Conservation (phyloP, 1,140 invertebrate species). For the Cydia splendana region DNA sequence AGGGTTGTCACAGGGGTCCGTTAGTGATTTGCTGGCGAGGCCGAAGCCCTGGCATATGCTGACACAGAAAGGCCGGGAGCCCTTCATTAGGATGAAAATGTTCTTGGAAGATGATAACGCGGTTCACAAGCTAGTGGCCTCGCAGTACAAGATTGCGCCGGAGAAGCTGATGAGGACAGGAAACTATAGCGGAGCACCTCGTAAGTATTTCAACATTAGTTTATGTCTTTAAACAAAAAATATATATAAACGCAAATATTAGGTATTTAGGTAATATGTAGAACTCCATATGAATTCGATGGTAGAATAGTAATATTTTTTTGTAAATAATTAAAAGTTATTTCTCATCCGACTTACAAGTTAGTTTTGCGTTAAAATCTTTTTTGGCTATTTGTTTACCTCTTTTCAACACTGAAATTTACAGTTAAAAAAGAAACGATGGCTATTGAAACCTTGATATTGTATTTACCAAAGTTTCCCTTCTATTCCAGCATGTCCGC, state of each 20-base stretch:
- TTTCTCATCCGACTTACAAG: no score
- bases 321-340: no score
- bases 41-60: slow-evolving; percentile 99
- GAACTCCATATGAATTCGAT: no score
- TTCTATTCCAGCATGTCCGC: slow-evolving; percentile 82
- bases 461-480: slow-evolving; percentile 36
- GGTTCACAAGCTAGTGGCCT: slow-evolving; percentile 96
- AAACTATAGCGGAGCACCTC: slow-evolving; percentile 92
- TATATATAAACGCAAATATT: neutral
- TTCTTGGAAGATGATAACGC: slow-evolving; percentile 98
- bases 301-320: no score
- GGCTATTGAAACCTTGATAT: neutral
- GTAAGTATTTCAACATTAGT: slow-evolving; percentile 82
- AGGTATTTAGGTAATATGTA: no score
- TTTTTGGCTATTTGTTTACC: neutral
- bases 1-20: slow-evolving; percentile 97
- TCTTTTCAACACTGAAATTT: neutral
- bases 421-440: neutral
- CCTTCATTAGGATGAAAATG: slow-evolving; percentile 99
- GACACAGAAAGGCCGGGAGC: slow-evolving; percentile 97
- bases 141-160: slow-evolving; percentile 98
- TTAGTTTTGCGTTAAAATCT: no score
- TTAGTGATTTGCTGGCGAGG: slow-evolving; percentile 95
- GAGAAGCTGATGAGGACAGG: slow-evolving; percentile 97
- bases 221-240: slow-evolving; percentile 33